phyloP scores from a whole-genome alignment of 2,888 invertebrate genomes.

The Chromoteleia sp. region DNA sequence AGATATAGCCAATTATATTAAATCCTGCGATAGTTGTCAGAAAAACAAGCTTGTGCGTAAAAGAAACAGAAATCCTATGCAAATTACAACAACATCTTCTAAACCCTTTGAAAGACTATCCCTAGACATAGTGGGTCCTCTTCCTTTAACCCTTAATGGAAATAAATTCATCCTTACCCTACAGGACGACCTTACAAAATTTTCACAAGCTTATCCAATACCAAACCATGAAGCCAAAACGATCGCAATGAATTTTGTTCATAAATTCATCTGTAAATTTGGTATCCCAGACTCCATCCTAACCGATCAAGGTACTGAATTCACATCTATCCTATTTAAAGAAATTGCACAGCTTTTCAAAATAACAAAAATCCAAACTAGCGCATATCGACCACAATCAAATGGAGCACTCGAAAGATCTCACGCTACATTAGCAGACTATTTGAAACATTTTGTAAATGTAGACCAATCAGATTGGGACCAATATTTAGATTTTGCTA shows the following conservation, averaged over 20 bases:
- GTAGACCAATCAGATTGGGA: neutral
- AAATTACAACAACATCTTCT: constrained; percentile 75
- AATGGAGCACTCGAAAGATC: neutral
- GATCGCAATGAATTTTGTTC: constrained; percentile 73
- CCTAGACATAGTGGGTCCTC: constrained; percentile 34
- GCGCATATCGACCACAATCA: neutral
- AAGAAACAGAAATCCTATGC: constrained; percentile 74
- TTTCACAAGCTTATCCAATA: no score
- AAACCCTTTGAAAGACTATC: constrained; percentile 74
- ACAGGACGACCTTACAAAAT: no score
- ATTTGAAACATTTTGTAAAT: neutral
- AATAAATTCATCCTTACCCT: no score
- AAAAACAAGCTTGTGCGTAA: constrained; percentile 73
- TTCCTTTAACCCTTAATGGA: no score
- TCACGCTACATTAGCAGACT: neutral
- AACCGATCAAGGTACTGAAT: no score
- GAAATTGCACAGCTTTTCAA: constrained; percentile 75
- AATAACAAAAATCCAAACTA: constrained; percentile 68
- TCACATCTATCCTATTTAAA: constrained; percentile 75
- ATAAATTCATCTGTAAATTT: constrained; percentile 72
- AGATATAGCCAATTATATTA: constrained; percentile 71
- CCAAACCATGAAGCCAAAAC: constrained; percentile 78
- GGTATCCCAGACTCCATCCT: constrained; percentile 75
- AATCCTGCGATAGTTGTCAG: constrained; percentile 77
- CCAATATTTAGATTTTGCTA: constrained; percentile 64